Percentiles rank a stretch among this genome's conserved stretches.
Conservation (phyloP, 2,888 invertebrate species). For the Yponomeuta malinellus region DNA sequence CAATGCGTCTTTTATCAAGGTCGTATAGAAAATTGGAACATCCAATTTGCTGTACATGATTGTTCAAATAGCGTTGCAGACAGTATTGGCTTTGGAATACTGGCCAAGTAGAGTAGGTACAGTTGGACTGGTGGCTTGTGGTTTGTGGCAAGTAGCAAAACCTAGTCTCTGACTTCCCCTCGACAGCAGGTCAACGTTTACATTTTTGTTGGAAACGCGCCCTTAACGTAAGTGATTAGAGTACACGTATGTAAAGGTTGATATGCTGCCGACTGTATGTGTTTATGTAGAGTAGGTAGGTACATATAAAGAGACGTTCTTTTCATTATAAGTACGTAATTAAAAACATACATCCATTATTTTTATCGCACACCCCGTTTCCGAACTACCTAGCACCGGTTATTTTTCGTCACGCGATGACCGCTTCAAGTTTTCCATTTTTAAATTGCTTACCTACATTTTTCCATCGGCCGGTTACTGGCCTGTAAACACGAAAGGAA, state of each 20-base stretch:
- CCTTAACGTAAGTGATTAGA: no score
- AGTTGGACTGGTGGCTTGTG: no score
- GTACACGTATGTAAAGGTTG: no score
- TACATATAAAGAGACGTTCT: no score
- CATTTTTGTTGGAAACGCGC: no score
- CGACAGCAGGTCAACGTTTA: no score
- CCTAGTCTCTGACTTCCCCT: no score
- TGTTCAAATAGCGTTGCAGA: neutral
- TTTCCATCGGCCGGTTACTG: constrained; percentile 3
- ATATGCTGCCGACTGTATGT: no score
- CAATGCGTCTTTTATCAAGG: neutral
- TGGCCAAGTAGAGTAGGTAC: neutral
- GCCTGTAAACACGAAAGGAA: neutral
- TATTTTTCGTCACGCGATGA: constrained; percentile 19
- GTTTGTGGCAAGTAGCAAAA: no score
- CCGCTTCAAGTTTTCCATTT: constrained; percentile 9
- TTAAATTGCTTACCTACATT: neutral
- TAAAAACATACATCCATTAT: constrained; percentile 10
- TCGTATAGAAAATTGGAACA: neutral
- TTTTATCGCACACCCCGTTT: constrained; percentile 12
- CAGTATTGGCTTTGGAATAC: neutral
- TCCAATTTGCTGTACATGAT: neutral
- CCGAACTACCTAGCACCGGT: neutral
- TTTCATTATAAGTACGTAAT: no score
- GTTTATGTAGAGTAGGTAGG: no score